A percentile compares a stretch with the other conserved stretches of the same genome.
Conservation (phyloP, 2,888 invertebrate genomes). For the Slavum lentiscoides region DNA sequence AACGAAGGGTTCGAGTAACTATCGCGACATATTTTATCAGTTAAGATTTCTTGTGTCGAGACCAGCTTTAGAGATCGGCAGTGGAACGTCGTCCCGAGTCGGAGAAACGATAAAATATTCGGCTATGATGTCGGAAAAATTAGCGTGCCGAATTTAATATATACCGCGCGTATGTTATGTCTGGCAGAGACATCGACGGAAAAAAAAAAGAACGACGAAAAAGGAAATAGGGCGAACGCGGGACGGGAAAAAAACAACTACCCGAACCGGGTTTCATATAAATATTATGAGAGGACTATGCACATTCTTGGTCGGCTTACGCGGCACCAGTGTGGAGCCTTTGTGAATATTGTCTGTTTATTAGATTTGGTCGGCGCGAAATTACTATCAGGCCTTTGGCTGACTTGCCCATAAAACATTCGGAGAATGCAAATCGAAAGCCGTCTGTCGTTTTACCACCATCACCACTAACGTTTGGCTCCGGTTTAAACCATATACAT, state of each 20-base stretch:
- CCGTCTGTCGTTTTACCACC: conserved; percentile 14
- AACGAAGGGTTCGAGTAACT: no score
- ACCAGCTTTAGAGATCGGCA: no score
- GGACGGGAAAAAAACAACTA: conserved; percentile 47
- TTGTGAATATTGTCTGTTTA: conserved; percentile 49
- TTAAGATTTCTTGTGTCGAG: no score
- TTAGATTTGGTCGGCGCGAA: conserved; percentile 51
- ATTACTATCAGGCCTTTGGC: conserved; percentile 51
- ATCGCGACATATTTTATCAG: no score
- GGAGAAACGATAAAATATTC: conserved; percentile 8
- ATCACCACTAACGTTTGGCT: not conserved
- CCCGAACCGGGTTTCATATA: conserved; percentile 43
- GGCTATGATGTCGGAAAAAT: conserved; percentile 22
- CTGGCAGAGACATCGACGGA: conserved; percentile 11
- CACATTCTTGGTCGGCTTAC: conserved; percentile 50
- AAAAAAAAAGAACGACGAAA: not conserved
- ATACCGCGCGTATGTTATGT: conserved; percentile 23
- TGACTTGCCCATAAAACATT: conserved; percentile 46
- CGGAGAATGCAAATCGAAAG: conserved; percentile 51
- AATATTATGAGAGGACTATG: conserved; percentile 52
- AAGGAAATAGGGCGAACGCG: conserved; percentile 9
- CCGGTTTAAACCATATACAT: conserved; percentile 15
- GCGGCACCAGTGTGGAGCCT: conserved; percentile 47
- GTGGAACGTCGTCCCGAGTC: not conserved
- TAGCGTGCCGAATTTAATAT: conserved; percentile 40